Evolutionary conservation across 2,113 vertebrate genomes (phyloP), one percentile per base, ranked within the genome.

Genomic region (Psephotus haematonotus): DNA sequence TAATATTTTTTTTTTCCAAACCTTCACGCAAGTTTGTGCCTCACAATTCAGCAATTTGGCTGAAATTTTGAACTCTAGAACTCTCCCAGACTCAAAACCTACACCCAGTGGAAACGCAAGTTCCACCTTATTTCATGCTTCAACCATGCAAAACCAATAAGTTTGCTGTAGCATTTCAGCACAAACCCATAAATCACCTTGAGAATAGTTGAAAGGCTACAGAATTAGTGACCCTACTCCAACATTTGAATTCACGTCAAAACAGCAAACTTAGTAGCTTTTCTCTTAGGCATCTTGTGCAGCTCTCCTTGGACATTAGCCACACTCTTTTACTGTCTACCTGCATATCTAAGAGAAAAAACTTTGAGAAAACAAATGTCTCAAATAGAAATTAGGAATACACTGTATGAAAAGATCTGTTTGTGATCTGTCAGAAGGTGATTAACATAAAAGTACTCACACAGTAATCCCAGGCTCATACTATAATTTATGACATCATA

Each of bases 111-210:
- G 70, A 92, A 94, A 76, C 37, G 72, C 57, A 84, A 46, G 25
- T 92, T 93, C 90, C 77, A 84, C 80, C 80, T 92, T 93, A 94
- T 95, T 94, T 94, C 80, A 92, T 91, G 82, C 86, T 96, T 95
- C 93, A 92, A 82, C 88, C 90, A 94, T 89, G 93, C 86, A 91
- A 95, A 94, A 85, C 83, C 95, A 82, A 93, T 79, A 93, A 76
- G 44, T 93, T 89, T 89, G 81, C 70, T 91, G 44, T 43, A 94
- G 90, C 49, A 23, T 93, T 95, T 95, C 86, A 96, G 47, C 69
- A 82, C 62, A 92, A 82, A 92, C 22, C 57, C 86, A 91, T 96
- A 94, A 91, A 94, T 96, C 91, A 91, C 77, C 41, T 74, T 41
- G 70, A 78, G 80, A 84, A 52, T 53, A 76, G 72, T 60, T 91